A percentile compares a stretch with the other conserved stretches of the same genome.
phyloP scores from a whole-genome alignment of 2,888 invertebrate species.

The Listrodromus nycthemerus region DNA sequence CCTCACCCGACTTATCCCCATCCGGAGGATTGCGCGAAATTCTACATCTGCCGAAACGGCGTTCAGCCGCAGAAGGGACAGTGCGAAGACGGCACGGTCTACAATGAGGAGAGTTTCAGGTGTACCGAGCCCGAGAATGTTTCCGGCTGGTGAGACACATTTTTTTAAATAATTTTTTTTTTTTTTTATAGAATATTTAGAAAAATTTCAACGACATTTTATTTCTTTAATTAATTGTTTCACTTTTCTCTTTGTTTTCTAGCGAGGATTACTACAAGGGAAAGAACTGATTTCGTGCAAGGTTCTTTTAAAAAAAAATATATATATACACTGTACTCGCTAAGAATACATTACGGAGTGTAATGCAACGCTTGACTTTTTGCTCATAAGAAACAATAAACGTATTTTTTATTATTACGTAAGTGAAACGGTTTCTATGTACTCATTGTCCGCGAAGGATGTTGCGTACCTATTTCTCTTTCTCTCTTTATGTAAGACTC shows the following conservation, averaged over 20 bases:
- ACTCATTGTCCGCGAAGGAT: conserved; percentile 68
- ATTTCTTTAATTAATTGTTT: conserved; percentile 8
- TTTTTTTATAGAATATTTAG: conserved; percentile 26
- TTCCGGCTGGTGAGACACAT: conserved; percentile 89
- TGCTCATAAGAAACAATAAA: conserved; percentile 77
- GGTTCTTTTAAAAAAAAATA: conserved; percentile 30
- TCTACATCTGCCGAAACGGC: conserved; percentile 93
- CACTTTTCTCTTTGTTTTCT: conserved; percentile 81
- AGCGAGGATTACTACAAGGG: conserved; percentile 90
- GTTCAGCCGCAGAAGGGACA: conserved; percentile 91
- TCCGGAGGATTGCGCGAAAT: conserved; percentile 92
- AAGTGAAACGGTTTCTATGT: conserved; percentile 69
- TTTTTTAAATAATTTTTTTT: conserved; percentile 40
- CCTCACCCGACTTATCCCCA: conserved; percentile 93
- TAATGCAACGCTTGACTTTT: conserved; percentile 65
- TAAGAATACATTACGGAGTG: conserved; percentile 36
- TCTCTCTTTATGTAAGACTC: conserved; percentile 71
- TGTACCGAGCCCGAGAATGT: conserved; percentile 92
- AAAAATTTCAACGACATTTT: conserved; percentile 2
- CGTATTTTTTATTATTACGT: conserved; percentile 75
- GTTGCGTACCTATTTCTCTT: conserved; percentile 74
- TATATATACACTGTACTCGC: conserved; percentile 45
- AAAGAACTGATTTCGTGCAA: conserved; percentile 79
- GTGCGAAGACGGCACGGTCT: conserved; percentile 90
- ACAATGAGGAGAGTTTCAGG: conserved; percentile 91